Percentiles rank a stretch among this genome's conserved stretches.
Conservation (phyloP, 1,140 invertebrate genomes). For the Archivesica marissinica region DNA sequence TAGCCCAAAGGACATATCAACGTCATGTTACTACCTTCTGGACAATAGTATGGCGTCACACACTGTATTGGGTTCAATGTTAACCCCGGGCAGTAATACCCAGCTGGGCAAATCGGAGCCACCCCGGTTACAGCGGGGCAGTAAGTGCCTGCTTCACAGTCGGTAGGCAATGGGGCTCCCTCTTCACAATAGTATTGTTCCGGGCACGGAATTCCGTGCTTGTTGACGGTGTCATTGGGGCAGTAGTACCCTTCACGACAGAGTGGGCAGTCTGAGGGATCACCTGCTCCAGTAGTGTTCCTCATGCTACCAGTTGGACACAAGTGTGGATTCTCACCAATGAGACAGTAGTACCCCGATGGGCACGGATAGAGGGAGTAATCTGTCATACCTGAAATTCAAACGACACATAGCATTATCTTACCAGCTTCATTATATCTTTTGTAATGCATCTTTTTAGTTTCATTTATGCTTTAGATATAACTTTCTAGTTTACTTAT, state of each 20-base stretch:
- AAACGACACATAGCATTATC: too few species aligned
- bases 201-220: slow-evolving; percentile 80
- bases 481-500: too few species aligned
- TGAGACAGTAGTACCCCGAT: slow-evolving; percentile 78
- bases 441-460: too few species aligned
- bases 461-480: too few species aligned
- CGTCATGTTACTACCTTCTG: slow-evolving; percentile 78
- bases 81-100: slow-evolving; percentile 79
- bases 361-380: slow-evolving; percentile 76
- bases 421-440: too few species aligned
- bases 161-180: slow-evolving; percentile 73
- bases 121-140: slow-evolving; percentile 76
- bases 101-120: slow-evolving; percentile 77
- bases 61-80: slow-evolving; percentile 75
- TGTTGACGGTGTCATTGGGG: slow-evolving; percentile 81
- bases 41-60: slow-evolving; percentile 79
- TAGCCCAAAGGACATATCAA: slow-evolving; percentile 77
- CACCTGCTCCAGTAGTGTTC: slow-evolving; percentile 72
- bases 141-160: slow-evolving; percentile 77
- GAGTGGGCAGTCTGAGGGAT: slow-evolving; percentile 72
- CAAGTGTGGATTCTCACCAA: slow-evolving; percentile 74
- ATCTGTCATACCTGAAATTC: slow-evolving; percentile 75
- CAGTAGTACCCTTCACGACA: slow-evolving; percentile 81
- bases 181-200: slow-evolving; percentile 77
- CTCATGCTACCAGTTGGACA: slow-evolving; percentile 81